Base-by-base conservation (phyloP, 2,888 invertebrate genomes). In the Amphimallon solstitiale region DNA sequence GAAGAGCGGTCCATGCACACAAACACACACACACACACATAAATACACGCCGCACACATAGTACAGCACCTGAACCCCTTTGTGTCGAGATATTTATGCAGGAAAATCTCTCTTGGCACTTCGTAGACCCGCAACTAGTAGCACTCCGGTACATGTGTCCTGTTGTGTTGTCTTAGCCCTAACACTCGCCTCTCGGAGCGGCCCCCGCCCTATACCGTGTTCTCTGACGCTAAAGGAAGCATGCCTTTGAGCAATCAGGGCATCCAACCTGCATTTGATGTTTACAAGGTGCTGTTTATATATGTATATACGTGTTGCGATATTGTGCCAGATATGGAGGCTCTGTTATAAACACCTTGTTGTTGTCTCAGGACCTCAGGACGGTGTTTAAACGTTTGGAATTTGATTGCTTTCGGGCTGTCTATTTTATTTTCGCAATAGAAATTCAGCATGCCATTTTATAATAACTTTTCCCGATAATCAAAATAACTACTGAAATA, bases 241-340 rank as follows among this genome's bases (percentile, higher is more conserved):
- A 43, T 40, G 56, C 56, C 56, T 56, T 56, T 56, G 56, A 56
- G 56, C 56, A 56, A 56, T 56, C 56, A 56, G 56, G 56, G 35
- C 40, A 35, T 40, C 40, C 56, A 40, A 56, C 56, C 56, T 56
- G 56, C 56, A 56, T 56, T 56, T 56, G 56, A 56, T 56, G 56
- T 56, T 56, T 56, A 23, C 40, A 38, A 52, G 52, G 52, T 52
- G 52, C 19, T 37, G 35, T 52, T 17, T 15, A 21, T 52, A 12
- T 34, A 23, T 23, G 23, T 49, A 52, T 12, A 52, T 19, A 21
- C 37, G 37, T 43, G 43, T 12, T 43, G 7, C 12, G 14, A 43
- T 29, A 29, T n/a, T 29, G 29, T 5, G 1, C n/a, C 29, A 29
- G 29, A 7, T 29, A 29, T 29, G 29, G 29, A 29, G 29, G 29